These are phyloP conservation scores for Sebastes steindachneri DNA, from an alignment of 2,797 vertebrate genomes.

Conservation along the genomic window DNA sequence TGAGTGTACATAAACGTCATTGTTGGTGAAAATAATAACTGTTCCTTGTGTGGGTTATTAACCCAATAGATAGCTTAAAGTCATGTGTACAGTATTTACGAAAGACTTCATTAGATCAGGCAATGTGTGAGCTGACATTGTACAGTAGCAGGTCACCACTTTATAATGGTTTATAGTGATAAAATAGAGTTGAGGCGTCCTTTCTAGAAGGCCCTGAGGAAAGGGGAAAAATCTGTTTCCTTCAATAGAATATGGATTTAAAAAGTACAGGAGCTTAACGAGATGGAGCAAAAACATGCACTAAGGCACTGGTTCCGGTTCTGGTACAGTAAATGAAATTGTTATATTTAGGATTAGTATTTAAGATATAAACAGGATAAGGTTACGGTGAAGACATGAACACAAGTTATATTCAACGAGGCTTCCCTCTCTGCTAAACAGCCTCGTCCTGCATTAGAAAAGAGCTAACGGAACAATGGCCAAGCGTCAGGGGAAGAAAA, in stretches of 20 bases:
- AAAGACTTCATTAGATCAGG: not conserved
- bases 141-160: not conserved
- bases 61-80: not conserved
- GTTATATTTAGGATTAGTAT: no score
- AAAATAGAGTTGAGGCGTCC: not conserved
- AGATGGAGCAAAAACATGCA: not conserved
- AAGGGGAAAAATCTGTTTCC: no score
- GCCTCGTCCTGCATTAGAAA: no score
- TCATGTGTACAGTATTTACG: not conserved
- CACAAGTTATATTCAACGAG: no score
- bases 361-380: no score
- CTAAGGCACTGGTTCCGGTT: no score
- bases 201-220: not conserved
- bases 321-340: no score
- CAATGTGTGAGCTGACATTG: not conserved
- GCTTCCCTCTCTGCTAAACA: no score
- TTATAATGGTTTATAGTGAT: not conserved
- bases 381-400: no score
- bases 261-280: not conserved
- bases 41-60: not conserved
- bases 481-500: no score
- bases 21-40: slow-evolving; percentile 11
- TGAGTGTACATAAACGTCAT: not conserved
- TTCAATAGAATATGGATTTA: not conserved
- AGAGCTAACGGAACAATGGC: no score